Conservation (phyloP, 2,113 vertebrate genomes). For the Micronisus gabar region DNA sequence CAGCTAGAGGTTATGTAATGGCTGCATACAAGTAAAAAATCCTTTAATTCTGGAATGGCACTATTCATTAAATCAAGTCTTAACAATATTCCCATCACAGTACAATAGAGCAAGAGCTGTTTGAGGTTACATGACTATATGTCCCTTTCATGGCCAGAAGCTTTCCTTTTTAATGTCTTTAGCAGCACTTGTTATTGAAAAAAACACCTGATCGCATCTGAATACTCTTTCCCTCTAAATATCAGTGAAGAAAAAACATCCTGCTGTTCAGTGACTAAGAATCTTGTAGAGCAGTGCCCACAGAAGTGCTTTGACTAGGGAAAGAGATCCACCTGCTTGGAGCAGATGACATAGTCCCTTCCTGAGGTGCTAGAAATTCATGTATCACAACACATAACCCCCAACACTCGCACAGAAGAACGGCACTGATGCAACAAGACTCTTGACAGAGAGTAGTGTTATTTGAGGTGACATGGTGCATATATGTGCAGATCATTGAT, state of each 20-base stretch:
- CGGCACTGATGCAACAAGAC: rapidly evolving
- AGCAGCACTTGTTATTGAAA: not conserved
- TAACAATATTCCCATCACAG: not conserved
- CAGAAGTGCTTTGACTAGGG: not conserved
- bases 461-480: not conserved
- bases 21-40: not conserved
- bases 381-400: not conserved
- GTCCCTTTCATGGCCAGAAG: not conserved
- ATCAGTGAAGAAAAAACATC: not conserved
- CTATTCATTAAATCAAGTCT: not conserved
- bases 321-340: not conserved
- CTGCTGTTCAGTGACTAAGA: not conserved
- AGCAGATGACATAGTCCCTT: not conserved
- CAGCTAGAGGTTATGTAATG: not conserved
- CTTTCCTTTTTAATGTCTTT: not conserved
- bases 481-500: not conserved
- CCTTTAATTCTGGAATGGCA: not conserved
- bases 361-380: not conserved
- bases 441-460: not conserved
- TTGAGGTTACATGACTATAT: not conserved
- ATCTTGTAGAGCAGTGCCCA: not conserved
- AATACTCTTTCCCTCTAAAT: not conserved
- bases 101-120: not conserved
- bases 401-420: not conserved
- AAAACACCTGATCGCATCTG: not conserved